Evolutionary conservation across 2,888 invertebrate genomes (phyloP).

Genomic region (Yponomeuta plumbellus): DNA sequence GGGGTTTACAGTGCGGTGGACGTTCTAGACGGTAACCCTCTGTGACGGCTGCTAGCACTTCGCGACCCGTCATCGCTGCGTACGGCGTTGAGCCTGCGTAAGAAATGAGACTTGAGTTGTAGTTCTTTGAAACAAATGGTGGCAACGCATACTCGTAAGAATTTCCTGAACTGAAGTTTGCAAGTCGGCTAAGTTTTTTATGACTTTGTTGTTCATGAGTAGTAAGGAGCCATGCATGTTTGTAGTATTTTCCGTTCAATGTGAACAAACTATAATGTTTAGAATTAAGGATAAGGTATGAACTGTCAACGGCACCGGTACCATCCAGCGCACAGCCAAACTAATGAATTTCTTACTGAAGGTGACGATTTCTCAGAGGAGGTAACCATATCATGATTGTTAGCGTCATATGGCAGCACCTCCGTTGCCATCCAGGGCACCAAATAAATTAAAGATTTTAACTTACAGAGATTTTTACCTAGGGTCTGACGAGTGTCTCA

Average conservation of each 20-base stretch:
- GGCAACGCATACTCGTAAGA: no score
- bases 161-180: background rate
- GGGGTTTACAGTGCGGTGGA: slow-evolving; percentile 85
- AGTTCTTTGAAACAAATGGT: background rate
- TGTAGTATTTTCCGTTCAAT: no score
- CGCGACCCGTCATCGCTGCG: slow-evolving; percentile 88
- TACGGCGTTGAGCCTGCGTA: slow-evolving; percentile 88
- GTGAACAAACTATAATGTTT: no score
- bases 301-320: background rate
- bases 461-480: no score
- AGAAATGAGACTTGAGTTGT: background rate
- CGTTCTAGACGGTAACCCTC: slow-evolving; percentile 86
- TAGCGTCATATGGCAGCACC: slow-evolving; percentile 84
- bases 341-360: slow-evolving; percentile 79
- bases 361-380: slow-evolving; percentile 90
- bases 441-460: no score
- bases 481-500: no score
- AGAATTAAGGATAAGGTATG: no score
- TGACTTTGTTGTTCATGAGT: no score
- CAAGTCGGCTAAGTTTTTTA: no score
- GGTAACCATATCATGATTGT: slow-evolving; percentile 89
- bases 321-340: no score
- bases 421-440: slow-evolving; percentile 91
- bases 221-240: no score
- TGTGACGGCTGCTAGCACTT: slow-evolving; percentile 87